Conservation (phyloP, 2,888 invertebrate genomes). For the Dasysyrphus tricinctus region DNA sequence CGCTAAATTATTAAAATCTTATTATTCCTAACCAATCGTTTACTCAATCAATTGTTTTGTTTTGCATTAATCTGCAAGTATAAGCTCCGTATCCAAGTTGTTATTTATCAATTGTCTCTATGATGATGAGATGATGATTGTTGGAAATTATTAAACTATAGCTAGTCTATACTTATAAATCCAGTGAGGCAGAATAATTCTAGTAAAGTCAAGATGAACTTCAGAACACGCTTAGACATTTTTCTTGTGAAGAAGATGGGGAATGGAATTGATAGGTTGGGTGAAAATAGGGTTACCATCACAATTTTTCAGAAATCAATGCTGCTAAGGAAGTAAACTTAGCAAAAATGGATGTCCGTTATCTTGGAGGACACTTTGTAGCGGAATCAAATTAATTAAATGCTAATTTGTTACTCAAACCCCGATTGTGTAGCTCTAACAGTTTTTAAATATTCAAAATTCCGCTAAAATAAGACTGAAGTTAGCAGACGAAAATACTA, state of each 20-base stretch:
- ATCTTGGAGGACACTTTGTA: no score
- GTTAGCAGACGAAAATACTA: no score
- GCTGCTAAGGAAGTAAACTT: no score
- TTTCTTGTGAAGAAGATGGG: constrained; percentile 7
- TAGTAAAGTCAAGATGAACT: constrained; percentile 42
- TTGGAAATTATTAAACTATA: constrained; percentile 30
- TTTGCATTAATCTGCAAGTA: constrained; percentile 55
- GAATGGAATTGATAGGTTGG: not conserved
- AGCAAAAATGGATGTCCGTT: no score
- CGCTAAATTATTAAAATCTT: constrained; percentile 58
- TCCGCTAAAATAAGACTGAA: no score
- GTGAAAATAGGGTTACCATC: not conserved
- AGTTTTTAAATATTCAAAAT: no score
- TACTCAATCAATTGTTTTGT: constrained; percentile 60
- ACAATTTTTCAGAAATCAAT: no score
- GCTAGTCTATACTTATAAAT: not conserved
- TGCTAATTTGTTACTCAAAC: no score
- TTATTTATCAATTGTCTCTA: constrained; percentile 42
- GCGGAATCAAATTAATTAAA: no score
- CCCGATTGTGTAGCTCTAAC: no score
- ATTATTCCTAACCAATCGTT: constrained; percentile 51
- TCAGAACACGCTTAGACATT: constrained; percentile 4
- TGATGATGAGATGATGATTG: constrained; percentile 3
- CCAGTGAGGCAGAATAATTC: constrained; percentile 19
- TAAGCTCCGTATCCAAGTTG: constrained; percentile 38